Base-by-base conservation (phyloP, 1,140 invertebrate genomes). In the Drosophila murphyi region DNA sequence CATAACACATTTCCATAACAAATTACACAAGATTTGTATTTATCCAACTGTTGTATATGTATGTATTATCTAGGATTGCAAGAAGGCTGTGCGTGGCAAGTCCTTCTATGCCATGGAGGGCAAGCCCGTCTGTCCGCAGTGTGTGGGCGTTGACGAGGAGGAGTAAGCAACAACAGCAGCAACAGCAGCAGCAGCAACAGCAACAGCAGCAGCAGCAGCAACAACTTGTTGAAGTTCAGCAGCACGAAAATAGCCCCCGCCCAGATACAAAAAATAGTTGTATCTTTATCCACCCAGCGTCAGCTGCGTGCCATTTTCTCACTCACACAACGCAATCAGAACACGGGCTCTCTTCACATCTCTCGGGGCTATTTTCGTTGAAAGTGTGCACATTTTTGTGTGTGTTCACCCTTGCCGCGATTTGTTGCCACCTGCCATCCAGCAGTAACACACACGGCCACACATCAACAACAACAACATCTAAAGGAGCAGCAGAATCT, bases 51-150 rank as follows among this genome's bases (percentile, higher is more conserved):
- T 63, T 43, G 35, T 39, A 32, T 54, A 10, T 61, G 20, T 34
- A 12, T 54, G 4, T 48, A 7, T 55, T 41, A 69, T 75, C 57
- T 94, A 99, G 98, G 98, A 98, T 93, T 98, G 98, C 94, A 97
- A 97, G 93, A 95, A 95, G 86, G 94, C 97, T 55, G 97, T 99
- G 63, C 96, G 96, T 92, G 97, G 97, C 80, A 98, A 98, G 93
- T 98, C 97, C 62, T 99, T 99, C 94, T 99, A 98, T 93, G 97
- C 97, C 67, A 97, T 98, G 95, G 97, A 98, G 93, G 97, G 96
- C 80, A 97, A 97, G 93, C 97, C 97, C 31, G 96, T 98, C 72
- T 98, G 97, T 94, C 96, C 96, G 41, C 95, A 96, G 93, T 98
- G 97, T 93, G 96, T 97, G 86, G 97, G 97, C 71, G 96, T 97